Evolutionary conservation across 2,888 invertebrate species (phyloP).

Genomic region (Amphipoea lucens): DNA sequence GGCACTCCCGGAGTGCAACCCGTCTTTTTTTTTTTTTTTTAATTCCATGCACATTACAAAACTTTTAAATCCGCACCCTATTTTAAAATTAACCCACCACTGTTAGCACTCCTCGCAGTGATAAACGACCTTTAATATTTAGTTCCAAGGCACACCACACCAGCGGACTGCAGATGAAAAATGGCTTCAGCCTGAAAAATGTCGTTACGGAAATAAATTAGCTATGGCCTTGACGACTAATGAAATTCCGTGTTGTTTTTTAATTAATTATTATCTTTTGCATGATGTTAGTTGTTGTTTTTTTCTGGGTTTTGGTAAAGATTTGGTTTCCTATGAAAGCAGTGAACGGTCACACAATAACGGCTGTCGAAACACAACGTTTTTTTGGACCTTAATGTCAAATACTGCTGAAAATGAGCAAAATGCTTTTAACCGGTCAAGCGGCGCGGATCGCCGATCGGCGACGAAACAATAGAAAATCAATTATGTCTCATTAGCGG

Average conservation of each 20-base stretch:
- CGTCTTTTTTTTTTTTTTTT: too few relatives aligned
- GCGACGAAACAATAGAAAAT: too few relatives aligned
- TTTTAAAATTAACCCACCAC: conserved; percentile 47
- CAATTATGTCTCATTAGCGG: too few relatives aligned
- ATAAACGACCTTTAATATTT: conserved; percentile 47
- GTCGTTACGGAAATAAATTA: conserved; percentile 51
- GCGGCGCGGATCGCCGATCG: too few relatives aligned
- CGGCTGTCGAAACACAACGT: too few relatives aligned
- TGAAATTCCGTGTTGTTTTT: conserved; percentile 25
- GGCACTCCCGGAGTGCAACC: too few relatives aligned
- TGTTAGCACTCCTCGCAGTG: conserved; percentile 31
- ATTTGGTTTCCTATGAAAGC: too few relatives aligned
- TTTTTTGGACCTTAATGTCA: too few relatives aligned
- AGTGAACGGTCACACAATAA: too few relatives aligned
- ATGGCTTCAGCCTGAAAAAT: conserved; percentile 42
- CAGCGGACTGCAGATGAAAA: conserved; percentile 60
- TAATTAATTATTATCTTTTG: conserved; percentile 20
- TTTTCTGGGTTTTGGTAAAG: not conserved
- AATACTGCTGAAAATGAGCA: too few relatives aligned
- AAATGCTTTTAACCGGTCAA: too few relatives aligned
- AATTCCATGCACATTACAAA: not conserved
- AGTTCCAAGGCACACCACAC: conserved; percentile 23
- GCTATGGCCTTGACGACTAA: conserved; percentile 32
- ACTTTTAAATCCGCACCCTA: not conserved
- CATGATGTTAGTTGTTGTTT: not conserved